Evolutionary conservation across 35 echinoderm and acorn worm genomes (phyloP), one percentile per base, ranked within the genome.

Genomic region (Ophiothrix spiculata): DNA sequence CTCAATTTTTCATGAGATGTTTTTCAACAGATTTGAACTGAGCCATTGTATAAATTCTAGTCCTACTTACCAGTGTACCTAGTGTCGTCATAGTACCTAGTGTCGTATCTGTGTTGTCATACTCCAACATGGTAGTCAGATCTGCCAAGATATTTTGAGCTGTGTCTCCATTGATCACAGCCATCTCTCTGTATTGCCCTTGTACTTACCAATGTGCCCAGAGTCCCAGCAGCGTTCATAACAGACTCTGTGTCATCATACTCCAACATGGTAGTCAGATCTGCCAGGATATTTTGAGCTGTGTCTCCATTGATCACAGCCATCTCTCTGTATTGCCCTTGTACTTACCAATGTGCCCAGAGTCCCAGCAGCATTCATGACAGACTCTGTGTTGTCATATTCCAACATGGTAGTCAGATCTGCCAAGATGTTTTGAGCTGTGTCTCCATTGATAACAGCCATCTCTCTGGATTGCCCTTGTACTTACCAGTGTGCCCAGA

Each of bases 341-440:
- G 17, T 12, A 45, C 89, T 90, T 91, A 99, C 96, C 89, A 99
- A 54, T 56, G 96, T 99, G 23, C 96, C 96, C 0, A 99, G 86
- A 4, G 96, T 99, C 38, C 96, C 96, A 17, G 96, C 96, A 79
- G 96, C 96, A 94, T 99, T 99, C 96, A 99, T 99, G 34, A 99
- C 92, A 90, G 92, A 99, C 56, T 99, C 96, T 42, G 92, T 76
- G 60, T 99, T 92, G 45, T 99, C 89, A 39, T 89, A 94, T 16
- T 86, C 86, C 35, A 99, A 41, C 92, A 99, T 94, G 28, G 88
- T 87, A 15, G 89, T 90, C 40, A 99, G 64, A 63, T 99, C 90
- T 39, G 89, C 78, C 32, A 99, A 56, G 82, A 99, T 94, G 25
- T 63, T 76, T 16, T 94, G 96, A 38, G 92, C 76, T 35, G 91